Conservation (phyloP, 2,797 vertebrate species). For the Acridotheres tristis region DNA sequence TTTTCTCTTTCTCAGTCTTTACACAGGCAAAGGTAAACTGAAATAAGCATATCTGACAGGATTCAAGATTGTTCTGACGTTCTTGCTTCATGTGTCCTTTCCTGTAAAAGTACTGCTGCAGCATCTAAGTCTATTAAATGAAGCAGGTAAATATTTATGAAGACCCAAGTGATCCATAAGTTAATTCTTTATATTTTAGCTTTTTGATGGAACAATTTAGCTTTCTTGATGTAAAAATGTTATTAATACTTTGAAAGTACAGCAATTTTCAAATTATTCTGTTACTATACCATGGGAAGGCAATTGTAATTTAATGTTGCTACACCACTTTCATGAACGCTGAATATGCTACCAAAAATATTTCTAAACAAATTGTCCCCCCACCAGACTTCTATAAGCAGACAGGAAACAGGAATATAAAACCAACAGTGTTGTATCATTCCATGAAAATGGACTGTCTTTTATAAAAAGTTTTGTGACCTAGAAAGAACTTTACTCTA, state of each 20-base stretch:
- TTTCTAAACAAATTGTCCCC: neutral
- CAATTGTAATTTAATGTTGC: neutral
- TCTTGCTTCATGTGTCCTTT: neutral
- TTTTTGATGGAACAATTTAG: neutral
- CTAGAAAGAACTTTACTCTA: neutral
- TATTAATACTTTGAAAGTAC: neutral
- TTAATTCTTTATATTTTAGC: neutral
- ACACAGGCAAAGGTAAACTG: neutral
- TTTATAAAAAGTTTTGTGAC: neutral
- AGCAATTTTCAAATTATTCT: neutral
- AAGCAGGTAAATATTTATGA: neutral
- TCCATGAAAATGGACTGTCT: neutral
- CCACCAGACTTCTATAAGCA: neutral
- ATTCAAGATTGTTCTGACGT: neutral
- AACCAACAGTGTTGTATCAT: neutral
- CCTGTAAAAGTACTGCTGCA: neutral
- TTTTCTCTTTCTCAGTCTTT: neutral
- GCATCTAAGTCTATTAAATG: neutral
- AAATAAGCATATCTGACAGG: neutral
- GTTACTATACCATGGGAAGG: neutral
- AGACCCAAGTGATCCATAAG: neutral
- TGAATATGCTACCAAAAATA: neutral
- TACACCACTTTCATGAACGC: neutral
- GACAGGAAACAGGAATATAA: neutral
- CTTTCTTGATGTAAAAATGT: neutral